phyloP scores from a whole-genome alignment of 2,888 invertebrate genomes.

The Chrysopilus asiliformis region DNA sequence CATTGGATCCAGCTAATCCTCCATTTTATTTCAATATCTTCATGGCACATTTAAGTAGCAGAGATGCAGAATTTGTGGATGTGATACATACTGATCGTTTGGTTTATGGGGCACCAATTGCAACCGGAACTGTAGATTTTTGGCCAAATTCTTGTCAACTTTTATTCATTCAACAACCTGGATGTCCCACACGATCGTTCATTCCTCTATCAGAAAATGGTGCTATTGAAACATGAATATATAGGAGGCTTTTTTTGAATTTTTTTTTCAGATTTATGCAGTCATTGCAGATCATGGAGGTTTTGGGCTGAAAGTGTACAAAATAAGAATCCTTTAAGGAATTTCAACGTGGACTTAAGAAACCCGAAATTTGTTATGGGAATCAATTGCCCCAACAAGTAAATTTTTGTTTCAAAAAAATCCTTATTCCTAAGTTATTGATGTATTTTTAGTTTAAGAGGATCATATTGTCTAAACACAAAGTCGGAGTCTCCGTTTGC shows the following conservation, averaged over 20 bases:
- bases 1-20: slow-evolving; percentile 48
- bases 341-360: slow-evolving; percentile 12
- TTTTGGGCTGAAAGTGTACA: slow-evolving; percentile 46
- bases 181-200: slow-evolving; percentile 30
- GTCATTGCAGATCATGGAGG: slow-evolving; percentile 48
- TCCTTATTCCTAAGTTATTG: slow-evolving; percentile 1
- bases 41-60: slow-evolving; percentile 29
- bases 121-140: slow-evolving; percentile 40
- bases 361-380: slow-evolving; percentile 26
- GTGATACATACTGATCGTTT: slow-evolving; percentile 50
- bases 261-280: slow-evolving; percentile 39
- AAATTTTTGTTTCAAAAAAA: slow-evolving; percentile 9
- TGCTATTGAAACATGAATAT: too few species aligned
- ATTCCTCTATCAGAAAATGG: slow-evolving; percentile 14
- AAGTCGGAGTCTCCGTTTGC: slow-evolving; percentile 30
- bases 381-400: slow-evolving; percentile 29
- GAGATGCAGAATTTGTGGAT: slow-evolving; percentile 42
- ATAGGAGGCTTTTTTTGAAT: not conserved
- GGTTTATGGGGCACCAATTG: slow-evolving; percentile 39
- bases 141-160: slow-evolving; percentile 42
- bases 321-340: slow-evolving; percentile 23
- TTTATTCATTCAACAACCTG: slow-evolving; percentile 39
- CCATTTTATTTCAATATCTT: slow-evolving; percentile 35
- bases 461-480: slow-evolving; percentile 34
- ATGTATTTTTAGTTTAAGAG: slow-evolving; percentile 21